Conservation (phyloP, 2,797 vertebrate species). For the Eremophila alpestris region DNA sequence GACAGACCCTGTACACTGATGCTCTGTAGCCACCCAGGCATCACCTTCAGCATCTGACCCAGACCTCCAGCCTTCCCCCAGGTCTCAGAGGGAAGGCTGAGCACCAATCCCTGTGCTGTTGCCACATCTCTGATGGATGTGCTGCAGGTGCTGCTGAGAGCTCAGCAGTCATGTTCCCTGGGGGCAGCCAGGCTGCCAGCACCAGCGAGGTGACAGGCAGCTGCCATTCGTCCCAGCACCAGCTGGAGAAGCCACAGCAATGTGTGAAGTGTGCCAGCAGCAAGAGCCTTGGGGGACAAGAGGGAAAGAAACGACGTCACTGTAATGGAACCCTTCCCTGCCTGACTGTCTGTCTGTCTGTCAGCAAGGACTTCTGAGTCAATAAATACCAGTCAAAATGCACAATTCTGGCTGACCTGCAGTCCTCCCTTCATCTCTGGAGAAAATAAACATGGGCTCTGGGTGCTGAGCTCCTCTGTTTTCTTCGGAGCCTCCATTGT, state of each 20-base stretch:
- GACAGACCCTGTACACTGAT: not conserved
- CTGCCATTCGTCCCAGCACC: constrained; percentile 28
- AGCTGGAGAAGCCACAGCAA: constrained; percentile 67
- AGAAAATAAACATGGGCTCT: constrained; percentile 78
- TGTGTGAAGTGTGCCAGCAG: constrained; percentile 56
- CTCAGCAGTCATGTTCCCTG: not conserved
- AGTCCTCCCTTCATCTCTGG: constrained; percentile 64
- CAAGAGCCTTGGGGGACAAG: constrained; percentile 62
- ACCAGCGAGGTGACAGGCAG: constrained; percentile 4
- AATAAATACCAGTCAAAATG: constrained; percentile 79
- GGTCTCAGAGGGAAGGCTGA: not conserved
- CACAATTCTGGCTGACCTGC: constrained; percentile 70
- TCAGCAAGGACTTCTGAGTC: constrained; percentile 77
- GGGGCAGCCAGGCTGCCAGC: constrained; percentile 11
- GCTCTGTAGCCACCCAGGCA: not conserved
- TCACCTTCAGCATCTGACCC: not conserved
- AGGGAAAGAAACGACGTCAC: constrained; percentile 66
- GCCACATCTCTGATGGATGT: not conserved
- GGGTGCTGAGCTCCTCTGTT: constrained; percentile 46
- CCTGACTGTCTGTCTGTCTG: constrained; percentile 76
- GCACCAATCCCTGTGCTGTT: not conserved
- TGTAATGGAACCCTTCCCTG: constrained; percentile 72
- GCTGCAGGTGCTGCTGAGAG: not conserved
- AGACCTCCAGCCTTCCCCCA: not conserved
- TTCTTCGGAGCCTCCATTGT: constrained; percentile 70